A percentile compares a stretch with the other conserved stretches of the same genome.
These are phyloP conservation scores for Cosmopolites sordidus DNA, from an alignment of 2,888 invertebrate species.

Conservation along the genomic window DNA sequence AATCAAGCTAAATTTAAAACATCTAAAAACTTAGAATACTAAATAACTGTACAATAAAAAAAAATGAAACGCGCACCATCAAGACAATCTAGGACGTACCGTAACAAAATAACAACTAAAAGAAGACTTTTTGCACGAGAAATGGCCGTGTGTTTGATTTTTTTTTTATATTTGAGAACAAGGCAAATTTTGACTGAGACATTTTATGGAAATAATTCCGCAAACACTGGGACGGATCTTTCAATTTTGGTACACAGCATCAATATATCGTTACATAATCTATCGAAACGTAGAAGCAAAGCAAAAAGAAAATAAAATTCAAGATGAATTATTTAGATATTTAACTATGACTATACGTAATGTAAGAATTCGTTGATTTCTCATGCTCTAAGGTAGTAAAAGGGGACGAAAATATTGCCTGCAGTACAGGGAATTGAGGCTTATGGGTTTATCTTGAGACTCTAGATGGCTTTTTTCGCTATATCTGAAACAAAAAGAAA, in stretches of 20 bases:
- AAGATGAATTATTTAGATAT: neutral
- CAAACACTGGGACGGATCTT: neutral
- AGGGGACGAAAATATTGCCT: slow-evolving; percentile 78
- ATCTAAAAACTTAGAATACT: neutral
- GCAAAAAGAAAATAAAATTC: neutral
- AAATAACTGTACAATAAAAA: neutral
- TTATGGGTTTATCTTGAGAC: slow-evolving; percentile 76
- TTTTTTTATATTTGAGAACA: neutral
- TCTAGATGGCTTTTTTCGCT: slow-evolving; percentile 66
- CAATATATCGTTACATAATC: neutral
- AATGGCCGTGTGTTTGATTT: neutral
- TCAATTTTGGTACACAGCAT: neutral
- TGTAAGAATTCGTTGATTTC: neutral
- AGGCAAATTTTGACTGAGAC: no score
- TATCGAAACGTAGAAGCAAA: neutral
- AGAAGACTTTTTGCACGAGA: neutral
- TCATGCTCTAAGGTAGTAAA: slow-evolving; percentile 44
- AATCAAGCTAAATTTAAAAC: neutral
- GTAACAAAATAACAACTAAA: neutral
- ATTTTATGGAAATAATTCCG: no score
- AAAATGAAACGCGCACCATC: neutral
- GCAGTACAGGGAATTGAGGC: slow-evolving; percentile 75
- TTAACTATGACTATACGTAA: neutral
- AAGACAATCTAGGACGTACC: no score
- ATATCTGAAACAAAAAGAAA: slow-evolving; percentile 18